Evolutionary conservation across 2,888 invertebrate genomes (phyloP), one percentile per base, ranked within the genome.

Genomic region (Campaea margaritaria): DNA sequence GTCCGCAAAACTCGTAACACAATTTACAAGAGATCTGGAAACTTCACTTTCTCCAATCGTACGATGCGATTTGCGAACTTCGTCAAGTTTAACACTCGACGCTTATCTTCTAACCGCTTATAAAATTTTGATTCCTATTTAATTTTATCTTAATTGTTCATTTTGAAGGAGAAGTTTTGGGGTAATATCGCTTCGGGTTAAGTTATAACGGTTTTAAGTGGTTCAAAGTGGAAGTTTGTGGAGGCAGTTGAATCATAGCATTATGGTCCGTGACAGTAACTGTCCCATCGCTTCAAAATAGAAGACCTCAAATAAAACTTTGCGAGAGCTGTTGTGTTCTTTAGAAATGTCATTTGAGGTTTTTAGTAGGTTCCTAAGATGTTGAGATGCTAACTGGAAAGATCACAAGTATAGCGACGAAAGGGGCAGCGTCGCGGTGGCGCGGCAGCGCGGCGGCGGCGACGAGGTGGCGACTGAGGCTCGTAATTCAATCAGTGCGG

Each of bases 121-220:
- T 87, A 88, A 88, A 87, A 89, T 91, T 89, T 89, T 87, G 89
- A 90, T 90, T 89, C 81, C 82, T 84, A 83, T 85, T 84, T 87
- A 87, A 89, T 89, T 87, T 89, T 87, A 89, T 89, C 89, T 88
- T 88, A 84, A 90, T 86, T 85, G 85, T 85, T 83, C 76, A 86
- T 84, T 82, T 85, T 88, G 79, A 86, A 87, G 82, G 79, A 74
- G 79, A 85, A 88, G 77, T 89, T 89, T 89, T 86, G 77, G 72
- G 75, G 73, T 67, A 82, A 83, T 83, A 85, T 83, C 82, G 79
- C 82, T 83, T 79, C 69, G 72, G 75, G 78, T 80, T 80, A 79
- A 75, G 79, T 76, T 75, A 69, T 66, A 67, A 67, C 62, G 62
- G 62, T 65, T 64, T 58, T 59, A 69, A 69, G 69, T 63, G 63